phyloP scores from a whole-genome alignment of 2,797 vertebrate genomes.

The Melanotaenia nigrans region DNA sequence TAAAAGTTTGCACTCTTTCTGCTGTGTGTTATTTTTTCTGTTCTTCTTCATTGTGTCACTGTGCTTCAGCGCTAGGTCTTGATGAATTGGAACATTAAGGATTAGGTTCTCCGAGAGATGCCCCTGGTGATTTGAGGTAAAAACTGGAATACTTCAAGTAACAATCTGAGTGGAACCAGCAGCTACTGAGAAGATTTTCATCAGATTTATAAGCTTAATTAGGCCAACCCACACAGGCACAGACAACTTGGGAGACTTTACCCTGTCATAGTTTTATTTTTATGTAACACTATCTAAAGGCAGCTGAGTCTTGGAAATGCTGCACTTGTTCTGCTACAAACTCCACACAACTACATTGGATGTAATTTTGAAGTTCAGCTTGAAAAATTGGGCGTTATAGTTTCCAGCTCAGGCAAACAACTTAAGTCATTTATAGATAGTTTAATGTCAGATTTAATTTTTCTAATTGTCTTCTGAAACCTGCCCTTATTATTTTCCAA shows the following conservation, averaged over 20 bases:
- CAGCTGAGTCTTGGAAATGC: constrained; percentile 31
- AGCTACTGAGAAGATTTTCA: constrained; percentile 38
- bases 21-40: constrained; percentile 34
- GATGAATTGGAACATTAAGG: constrained; percentile 63
- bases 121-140: constrained; percentile 54
- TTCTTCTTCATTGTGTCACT: constrained; percentile 40
- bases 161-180: constrained; percentile 37
- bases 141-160: constrained; percentile 59
- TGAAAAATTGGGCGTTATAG: constrained; percentile 15
- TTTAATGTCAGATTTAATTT: constrained; percentile 48
- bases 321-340: constrained; percentile 21
- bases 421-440: constrained; percentile 40
- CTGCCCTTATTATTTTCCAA: constrained; percentile 63
- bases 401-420: constrained; percentile 42
- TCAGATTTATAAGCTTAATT: constrained; percentile 67
- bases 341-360: constrained; percentile 22
- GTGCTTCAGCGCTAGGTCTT: constrained; percentile 42
- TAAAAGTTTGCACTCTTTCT: constrained; percentile 62
- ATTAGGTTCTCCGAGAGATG: constrained; percentile 60
- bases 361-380: constrained; percentile 14
- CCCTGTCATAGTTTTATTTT: constrained; percentile 41
- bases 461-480: constrained; percentile 53
- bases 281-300: constrained; percentile 31
- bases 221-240: constrained; percentile 25
- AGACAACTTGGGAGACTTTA: constrained; percentile 38